Evolutionary conservation across 2,797 vertebrate species (phyloP).

Genomic region (Scleropages formosus): DNA sequence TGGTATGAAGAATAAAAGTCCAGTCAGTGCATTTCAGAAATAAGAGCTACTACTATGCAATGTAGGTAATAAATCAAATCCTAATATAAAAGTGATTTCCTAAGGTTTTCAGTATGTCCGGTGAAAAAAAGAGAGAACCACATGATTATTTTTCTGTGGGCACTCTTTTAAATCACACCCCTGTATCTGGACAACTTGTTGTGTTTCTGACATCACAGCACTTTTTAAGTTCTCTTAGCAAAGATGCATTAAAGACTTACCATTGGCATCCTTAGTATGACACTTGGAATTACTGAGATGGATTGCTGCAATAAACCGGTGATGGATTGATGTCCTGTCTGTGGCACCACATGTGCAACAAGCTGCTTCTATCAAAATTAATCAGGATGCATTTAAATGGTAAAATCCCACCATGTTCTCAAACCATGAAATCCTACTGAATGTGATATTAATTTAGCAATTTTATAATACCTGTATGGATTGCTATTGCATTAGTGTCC

Average conservation of each 20-base stretch:
- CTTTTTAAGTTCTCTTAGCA: not conserved
- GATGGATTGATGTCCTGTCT: not conserved
- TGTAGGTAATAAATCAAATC: too few relatives aligned
- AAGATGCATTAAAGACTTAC: not conserved
- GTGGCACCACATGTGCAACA: not conserved
- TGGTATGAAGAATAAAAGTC: too few relatives aligned
- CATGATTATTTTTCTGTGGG: not conserved
- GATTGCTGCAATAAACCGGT: not conserved
- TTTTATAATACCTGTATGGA: not conserved
- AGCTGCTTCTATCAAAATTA: constrained; percentile 6
- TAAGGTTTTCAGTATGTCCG: too few relatives aligned
- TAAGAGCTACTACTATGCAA: too few relatives aligned
- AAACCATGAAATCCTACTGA: constrained; percentile 10
- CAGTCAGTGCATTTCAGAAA: too few relatives aligned
- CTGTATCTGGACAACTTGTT: not conserved
- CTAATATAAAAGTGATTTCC: not conserved
- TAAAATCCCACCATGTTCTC: not conserved
- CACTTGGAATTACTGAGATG: not conserved
- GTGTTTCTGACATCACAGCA: not conserved
- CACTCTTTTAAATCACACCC: not conserved
- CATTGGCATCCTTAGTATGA: not conserved
- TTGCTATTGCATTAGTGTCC: not conserved
- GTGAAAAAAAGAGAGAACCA: not conserved
- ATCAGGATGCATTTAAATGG: constrained; percentile 17
- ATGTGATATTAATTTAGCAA: constrained; percentile 7